Evolutionary conservation across 2,113 vertebrate genomes (phyloP), one percentile per base, ranked within the genome.

Genomic region (Pedionomus torquatus): DNA sequence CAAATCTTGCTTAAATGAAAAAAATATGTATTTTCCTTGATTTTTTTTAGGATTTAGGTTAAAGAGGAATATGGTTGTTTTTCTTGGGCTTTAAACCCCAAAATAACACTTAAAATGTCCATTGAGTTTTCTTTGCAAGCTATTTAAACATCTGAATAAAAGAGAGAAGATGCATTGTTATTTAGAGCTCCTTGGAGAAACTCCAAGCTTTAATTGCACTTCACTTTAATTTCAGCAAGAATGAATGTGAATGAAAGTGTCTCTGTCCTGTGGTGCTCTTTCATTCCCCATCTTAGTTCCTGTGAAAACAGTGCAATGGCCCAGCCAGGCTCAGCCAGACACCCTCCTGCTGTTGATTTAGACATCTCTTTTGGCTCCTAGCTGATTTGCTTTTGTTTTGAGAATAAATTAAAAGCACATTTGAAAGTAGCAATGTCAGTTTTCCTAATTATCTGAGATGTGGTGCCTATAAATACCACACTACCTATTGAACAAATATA

Each of bases 91-190:
- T 91, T 83, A 91, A 94, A 77, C 30, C 10, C 37, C 14, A 89
- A 96, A 84, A 64, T 65, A 65, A 52, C 33, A 39, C 80, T 35
- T 65, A 44, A 80, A 86, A 84, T 41, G 21, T 72, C 86, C 35
- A 76, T 71, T 46, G 46, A 35, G 26, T 83, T 96, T 93, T 83
- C 35, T 95, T 81, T 93, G 76, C 83, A 93, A 90, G 43, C 90
- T 83, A 75, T 96, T 96, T 92, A 90, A 94, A 89, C 80, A 88
- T 90, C 23, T 70, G 90, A 93, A 92, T 91, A 94, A 96, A 96
- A 91, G 54, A 48, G 80, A 28, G 64, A 85, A 66, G 46, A 74
- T 24, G 16, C 70, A 80, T 94, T 91, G 86, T 96, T 96, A 92
- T 94, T 96, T 93, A 95, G 71, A 68, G 51, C n/a, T 96, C 55